Base-by-base conservation (phyloP, 2,113 vertebrate genomes). In the Eulemur macaco region DNA sequence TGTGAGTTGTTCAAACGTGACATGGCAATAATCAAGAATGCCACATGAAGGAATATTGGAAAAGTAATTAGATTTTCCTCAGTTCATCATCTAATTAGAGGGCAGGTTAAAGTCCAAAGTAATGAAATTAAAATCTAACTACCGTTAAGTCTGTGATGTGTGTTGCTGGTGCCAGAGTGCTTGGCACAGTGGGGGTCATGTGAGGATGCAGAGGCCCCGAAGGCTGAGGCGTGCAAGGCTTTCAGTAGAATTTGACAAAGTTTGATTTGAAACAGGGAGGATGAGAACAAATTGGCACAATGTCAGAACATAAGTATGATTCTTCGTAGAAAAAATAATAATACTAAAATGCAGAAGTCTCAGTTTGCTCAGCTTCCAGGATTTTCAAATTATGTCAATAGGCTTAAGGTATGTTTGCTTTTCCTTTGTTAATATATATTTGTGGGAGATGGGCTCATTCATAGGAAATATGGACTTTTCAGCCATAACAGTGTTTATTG, bases 61-160 rank as follows among this genome's bases (percentile, higher is more conserved):
- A 92, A 96, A 88, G 87, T 95, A 95, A 92, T 97, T 92, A 90
- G 85, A 84, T 96, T 96, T 97, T 95, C 56, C 77, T 97, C 77
- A 88, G 96, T 95, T 97, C 66, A 83, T 88, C 50, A 3, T 92
- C 60, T 95, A 96, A 96, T 96, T 91, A 97, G 77, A 94, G 85
- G 94, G 73, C 66, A 92, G 87, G 77, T 94, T 89, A 95, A 97
- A 94, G 81, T 89, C 76, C 92, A 78, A 74, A 45, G 47, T 87
- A 94, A 96, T 97, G 90, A 84, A 97, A 95, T 96, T 84, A 96
- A 95, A 95, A 92, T 93, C 84, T 87, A 97, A 97, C 47, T n/a
- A 29, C 27, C 81, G 73, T 82, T 94, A 81, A 90, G 87, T 68
- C 47, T 34, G 80, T 29, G 31, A 60, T 88, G 37, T 20, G 83